Evolutionary conservation across 2,888 invertebrate species (phyloP), one percentile per base, ranked within the genome.

Genomic region (Hemistola chrysoprasaria): DNA sequence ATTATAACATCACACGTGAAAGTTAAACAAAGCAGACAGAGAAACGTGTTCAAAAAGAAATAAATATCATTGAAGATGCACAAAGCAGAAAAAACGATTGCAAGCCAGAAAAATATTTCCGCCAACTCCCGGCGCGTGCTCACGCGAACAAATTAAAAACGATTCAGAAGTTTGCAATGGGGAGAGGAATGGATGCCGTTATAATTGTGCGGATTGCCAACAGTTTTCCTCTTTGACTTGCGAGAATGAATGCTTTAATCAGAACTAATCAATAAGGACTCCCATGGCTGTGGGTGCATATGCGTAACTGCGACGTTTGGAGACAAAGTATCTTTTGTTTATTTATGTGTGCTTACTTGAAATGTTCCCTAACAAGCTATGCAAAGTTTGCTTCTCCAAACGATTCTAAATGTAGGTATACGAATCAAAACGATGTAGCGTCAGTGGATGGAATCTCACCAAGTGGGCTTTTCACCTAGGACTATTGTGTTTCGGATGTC

Each of bases 171-270:
- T 35, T 39, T 44, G 41, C 36, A 47, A 37, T 36, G n/a, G 22
- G 38, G 47, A 28, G 29, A 31, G 16, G 22, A 26, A 30, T 7
- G 6, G 30, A 38, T 37, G 30, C 32, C 41, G 34, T 52, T 51
- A 47, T 40, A 50, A 47, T 54, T 35, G 29, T 25, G 43, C 50
- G 50, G 41, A 16, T 59, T 53, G 40, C 36, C 32, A 20, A 33
- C 36, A 46, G 45, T 70, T 70, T 69, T 65, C 65, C 68, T 60
- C 50, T 26, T 41, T 51, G 49, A 47, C 50, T 68, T 50, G 40
- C 51, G 41, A 56, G 66, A 66, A 64, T 9, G 41, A 39, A 9
- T 25, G 25, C 5, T 25, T 25, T 9, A 11, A 25, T 7, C 7
- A 25, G 6, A 29, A 32, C 32, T 26, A 6, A 1, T 27, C 27